Base-by-base conservation (phyloP, 2,113 vertebrate genomes). In the Brachyhypopomus occidentalis region DNA sequence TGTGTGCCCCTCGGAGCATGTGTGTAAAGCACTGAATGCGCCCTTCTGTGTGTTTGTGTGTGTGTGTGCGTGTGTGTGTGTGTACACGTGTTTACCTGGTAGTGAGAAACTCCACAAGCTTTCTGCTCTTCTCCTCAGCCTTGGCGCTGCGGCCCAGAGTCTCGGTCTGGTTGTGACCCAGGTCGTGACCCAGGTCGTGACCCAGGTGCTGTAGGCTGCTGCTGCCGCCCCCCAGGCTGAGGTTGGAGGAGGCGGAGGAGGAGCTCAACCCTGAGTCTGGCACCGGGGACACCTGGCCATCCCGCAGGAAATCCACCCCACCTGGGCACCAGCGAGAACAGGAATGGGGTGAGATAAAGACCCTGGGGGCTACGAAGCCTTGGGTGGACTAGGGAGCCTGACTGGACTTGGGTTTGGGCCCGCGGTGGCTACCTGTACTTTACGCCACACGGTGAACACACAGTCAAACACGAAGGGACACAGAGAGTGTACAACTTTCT, bases 51-150 rank as follows among this genome's bases (percentile, higher is more conserved):
- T 41, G 45, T 52, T 0, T 52, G 45, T 14, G 12, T 11, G 11
- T 52, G 45, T 52, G 45, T 52, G 45, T 52, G 45, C 14, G 12
- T 52, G 45, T 52, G 45, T 52, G 12, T 52, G 45, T 52, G 12
- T 52, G 12, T 14, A 11, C 12, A 11, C 12, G 12, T 52, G 41
- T n/a, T 55, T 60, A 99, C 98, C 97, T 97, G 88, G 97, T 98
- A 9, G 96, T 97, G 86, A 99, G 94, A 86, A 98, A 99, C 90
- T 99, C 97, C 16, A 98, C 97, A 81, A 99, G 95, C 88, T 99
- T 98, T 91, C 95, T 97, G 25, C 96, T 96, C 86, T 99, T 99
- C 87, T 98, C 96, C 55, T 98, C 95, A 0, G 88, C 91, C 85
- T 99, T 97, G 0, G 91, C 92, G 80, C 93, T 87, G 1, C 92